phyloP scores from a whole-genome alignment of 2,797 vertebrate species.

The Aphelocoma californica region DNA sequence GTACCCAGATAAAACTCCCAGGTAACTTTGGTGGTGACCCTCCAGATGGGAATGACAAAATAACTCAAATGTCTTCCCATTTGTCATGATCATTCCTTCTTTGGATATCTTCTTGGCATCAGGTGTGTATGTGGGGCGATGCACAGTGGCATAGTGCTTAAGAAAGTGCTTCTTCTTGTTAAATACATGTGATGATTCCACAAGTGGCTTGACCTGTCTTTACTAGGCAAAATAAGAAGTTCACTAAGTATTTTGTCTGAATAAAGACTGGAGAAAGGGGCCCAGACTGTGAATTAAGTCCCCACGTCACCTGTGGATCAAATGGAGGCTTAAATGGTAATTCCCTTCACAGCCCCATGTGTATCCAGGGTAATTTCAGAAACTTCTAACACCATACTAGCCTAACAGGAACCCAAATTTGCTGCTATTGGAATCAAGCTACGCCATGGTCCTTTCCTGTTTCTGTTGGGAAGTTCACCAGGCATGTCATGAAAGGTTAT shows the following conservation, averaged over 20 bases:
- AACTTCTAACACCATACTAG: neutral
- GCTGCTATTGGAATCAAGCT: neutral
- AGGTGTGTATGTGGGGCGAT: neutral
- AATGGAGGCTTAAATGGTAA: neutral
- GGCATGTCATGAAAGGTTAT: constrained; percentile 12
- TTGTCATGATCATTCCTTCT: neutral
- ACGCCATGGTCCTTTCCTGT: neutral
- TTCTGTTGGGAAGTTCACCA: constrained; percentile 5
- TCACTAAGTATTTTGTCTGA: neutral
- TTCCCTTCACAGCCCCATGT: neutral
- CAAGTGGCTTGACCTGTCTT: neutral
- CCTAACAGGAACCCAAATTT: neutral
- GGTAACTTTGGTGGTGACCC: neutral
- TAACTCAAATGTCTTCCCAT: neutral
- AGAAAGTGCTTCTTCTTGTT: neutral
- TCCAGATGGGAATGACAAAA: neutral
- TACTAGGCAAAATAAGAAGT: neutral
- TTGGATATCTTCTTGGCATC: neutral
- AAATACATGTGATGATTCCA: neutral
- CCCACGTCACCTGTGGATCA: neutral
- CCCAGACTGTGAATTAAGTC: neutral
- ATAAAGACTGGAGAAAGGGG: neutral
- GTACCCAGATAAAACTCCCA: neutral
- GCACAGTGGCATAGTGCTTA: neutral
- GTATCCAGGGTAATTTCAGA: neutral